Evolutionary conservation across 2,888 invertebrate species (phyloP).

Genomic region (Morpho achilles): DNA sequence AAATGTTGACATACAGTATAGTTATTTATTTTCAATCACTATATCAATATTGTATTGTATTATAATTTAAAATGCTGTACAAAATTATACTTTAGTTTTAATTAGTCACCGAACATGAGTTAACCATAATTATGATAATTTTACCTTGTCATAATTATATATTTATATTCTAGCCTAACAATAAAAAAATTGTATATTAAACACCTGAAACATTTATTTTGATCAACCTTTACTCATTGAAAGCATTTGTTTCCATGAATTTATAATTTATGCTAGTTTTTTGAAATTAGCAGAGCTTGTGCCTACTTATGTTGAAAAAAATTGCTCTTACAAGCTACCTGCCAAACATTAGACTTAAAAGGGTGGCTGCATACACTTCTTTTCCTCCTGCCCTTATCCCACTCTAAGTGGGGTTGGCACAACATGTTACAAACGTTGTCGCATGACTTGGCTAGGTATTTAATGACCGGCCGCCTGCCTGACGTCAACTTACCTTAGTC

Average conservation of each 20-base stretch:
- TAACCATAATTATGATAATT: constrained; percentile 62
- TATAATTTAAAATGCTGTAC: constrained; percentile 46
- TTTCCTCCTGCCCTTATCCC: too few species aligned
- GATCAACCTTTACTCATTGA: constrained; percentile 20
- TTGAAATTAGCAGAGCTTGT: too few species aligned
- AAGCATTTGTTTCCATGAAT: neutral
- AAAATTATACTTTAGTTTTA: constrained; percentile 63
- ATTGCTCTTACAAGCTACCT: too few species aligned
- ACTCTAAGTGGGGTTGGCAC: too few species aligned
- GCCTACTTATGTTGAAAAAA: neutral
- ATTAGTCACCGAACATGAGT: constrained; percentile 59
- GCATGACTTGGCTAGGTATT: too few species aligned
- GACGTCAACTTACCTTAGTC: too few species aligned
- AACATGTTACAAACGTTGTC: too few species aligned
- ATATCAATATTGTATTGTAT: constrained; percentile 36
- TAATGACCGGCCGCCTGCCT: too few species aligned
- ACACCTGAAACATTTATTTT: constrained; percentile 26
- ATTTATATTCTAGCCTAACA: constrained; percentile 72
- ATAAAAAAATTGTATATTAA: constrained; percentile 70
- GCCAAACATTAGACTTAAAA: too few species aligned
- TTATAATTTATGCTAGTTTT: too few species aligned
- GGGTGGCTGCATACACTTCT: too few species aligned
- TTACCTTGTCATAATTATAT: constrained; percentile 56
- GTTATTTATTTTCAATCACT: constrained; percentile 40
- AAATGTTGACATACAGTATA: constrained; percentile 13